A percentile compares a stretch with the other conserved stretches of the same genome.
Conservation (phyloP, 2,113 vertebrate genomes). For the Anhinga rufa region DNA sequence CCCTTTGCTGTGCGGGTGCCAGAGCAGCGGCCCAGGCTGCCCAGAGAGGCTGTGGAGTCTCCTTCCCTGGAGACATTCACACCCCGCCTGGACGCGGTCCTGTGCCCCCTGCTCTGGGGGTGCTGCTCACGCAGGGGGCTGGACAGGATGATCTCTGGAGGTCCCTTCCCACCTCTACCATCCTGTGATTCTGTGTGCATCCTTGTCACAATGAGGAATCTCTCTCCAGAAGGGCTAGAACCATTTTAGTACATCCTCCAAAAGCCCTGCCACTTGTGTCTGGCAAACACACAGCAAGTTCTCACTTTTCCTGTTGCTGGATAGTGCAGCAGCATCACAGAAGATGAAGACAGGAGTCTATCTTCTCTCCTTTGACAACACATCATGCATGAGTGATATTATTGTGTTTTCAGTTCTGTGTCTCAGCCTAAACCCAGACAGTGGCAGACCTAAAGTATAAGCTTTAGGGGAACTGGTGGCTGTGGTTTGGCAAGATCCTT, state of each 20-base stretch:
- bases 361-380: not conserved
- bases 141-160: too few species aligned
- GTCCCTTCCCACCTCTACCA: too few species aligned
- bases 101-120: too few species aligned
- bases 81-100: too few species aligned
- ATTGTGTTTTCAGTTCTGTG: not conserved
- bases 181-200: too few species aligned
- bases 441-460: not conserved
- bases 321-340: not conserved
- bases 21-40: too few species aligned
- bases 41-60: too few species aligned
- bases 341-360: not conserved
- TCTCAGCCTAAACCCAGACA: not conserved
- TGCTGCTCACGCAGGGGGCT: too few species aligned
- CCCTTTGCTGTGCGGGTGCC: too few species aligned
- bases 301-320: not conserved
- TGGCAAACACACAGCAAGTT: not conserved
- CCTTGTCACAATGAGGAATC: not conserved
- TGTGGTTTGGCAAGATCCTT: not conserved
- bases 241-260: not conserved
- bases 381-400: not conserved
- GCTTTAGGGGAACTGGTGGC: not conserved
- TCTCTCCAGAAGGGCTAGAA: not conserved
- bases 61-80: too few species aligned
- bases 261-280: not conserved